Conservation (phyloP, 2,888 invertebrate genomes). For the Ophion ellenae region DNA sequence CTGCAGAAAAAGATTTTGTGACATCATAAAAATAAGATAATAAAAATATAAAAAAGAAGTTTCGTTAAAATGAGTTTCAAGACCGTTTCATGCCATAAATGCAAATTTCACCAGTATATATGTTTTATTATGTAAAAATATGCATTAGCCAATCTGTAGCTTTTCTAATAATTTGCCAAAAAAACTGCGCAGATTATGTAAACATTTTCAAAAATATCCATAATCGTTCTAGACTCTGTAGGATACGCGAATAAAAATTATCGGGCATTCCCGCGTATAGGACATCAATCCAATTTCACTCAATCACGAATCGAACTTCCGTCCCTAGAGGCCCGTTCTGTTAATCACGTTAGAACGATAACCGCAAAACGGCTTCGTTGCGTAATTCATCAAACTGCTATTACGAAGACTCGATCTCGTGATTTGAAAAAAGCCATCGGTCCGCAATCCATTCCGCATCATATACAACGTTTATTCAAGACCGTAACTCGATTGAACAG, state of each 20-base stretch:
- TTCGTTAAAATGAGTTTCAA: too few species aligned
- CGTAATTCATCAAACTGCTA: slow-evolving; percentile 57
- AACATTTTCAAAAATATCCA: background rate
- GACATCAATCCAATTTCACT: slow-evolving; percentile 59
- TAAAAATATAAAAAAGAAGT: too few species aligned
- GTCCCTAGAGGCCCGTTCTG: slow-evolving; percentile 30
- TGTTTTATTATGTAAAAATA: background rate
- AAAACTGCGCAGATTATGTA: background rate
- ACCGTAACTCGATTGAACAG: background rate
- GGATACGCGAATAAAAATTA: background rate
- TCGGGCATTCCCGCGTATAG: slow-evolving; percentile 6
- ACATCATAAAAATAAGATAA: too few species aligned
- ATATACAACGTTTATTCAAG: background rate
- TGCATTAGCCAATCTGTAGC: background rate
- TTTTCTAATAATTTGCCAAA: background rate
- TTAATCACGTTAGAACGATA: slow-evolving; percentile 52
- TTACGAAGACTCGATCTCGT: slow-evolving; percentile 10
- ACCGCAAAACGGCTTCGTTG: slow-evolving; percentile 61
- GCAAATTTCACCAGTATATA: too few species aligned
- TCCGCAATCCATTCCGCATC: background rate
- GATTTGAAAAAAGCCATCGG: background rate
- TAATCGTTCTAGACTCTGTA: background rate
- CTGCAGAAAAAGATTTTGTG: too few species aligned
- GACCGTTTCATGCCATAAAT: too few species aligned
- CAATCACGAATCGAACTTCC: slow-evolving; percentile 53